Percentiles rank a stretch among this genome's conserved stretches.
phyloP scores from a whole-genome alignment of 2,113 vertebrate genomes.

The Ceyx cyanopectus region DNA sequence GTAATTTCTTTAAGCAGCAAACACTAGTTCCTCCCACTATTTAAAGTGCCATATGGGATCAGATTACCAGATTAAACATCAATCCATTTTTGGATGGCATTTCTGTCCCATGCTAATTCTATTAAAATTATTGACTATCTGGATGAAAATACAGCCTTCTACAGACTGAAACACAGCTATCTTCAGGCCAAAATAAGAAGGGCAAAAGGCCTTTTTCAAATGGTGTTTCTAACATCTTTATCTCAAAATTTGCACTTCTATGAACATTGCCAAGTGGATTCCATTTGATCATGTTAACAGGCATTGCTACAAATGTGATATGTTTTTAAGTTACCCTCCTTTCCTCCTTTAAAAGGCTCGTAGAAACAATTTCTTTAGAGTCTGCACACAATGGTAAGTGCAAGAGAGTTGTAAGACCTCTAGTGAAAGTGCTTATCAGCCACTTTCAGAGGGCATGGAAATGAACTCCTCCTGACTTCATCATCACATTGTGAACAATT shows the following conservation, averaged over 20 bases:
- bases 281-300: slow-evolving; percentile 20
- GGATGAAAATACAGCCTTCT: background rate
- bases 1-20: slow-evolving; percentile 54
- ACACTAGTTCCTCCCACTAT: slow-evolving; percentile 38
- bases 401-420: background rate
- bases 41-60: slow-evolving; percentile 51
- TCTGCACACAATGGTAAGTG: background rate
- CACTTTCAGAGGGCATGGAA: slow-evolving; percentile 1
- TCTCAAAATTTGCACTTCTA: slow-evolving; percentile 3
- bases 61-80: slow-evolving; percentile 54
- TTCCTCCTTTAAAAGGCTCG: slow-evolving; percentile 23
- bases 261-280: slow-evolving; percentile 2
- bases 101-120: slow-evolving; percentile 54
- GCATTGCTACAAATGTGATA: background rate
- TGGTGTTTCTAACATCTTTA: slow-evolving; percentile 29
- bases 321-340: background rate
- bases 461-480: background rate
- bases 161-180: background rate
- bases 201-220: slow-evolving; percentile 13
- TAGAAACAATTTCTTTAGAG: slow-evolving; percentile 29
- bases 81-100: slow-evolving; percentile 59
- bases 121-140: slow-evolving; percentile 28
- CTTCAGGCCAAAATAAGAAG: background rate
- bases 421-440: slow-evolving; percentile 7
- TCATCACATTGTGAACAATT: background rate